Evolutionary conservation across 2,888 invertebrate genomes (phyloP), one percentile per base, ranked within the genome.

Genomic region (Drosophila recens): DNA sequence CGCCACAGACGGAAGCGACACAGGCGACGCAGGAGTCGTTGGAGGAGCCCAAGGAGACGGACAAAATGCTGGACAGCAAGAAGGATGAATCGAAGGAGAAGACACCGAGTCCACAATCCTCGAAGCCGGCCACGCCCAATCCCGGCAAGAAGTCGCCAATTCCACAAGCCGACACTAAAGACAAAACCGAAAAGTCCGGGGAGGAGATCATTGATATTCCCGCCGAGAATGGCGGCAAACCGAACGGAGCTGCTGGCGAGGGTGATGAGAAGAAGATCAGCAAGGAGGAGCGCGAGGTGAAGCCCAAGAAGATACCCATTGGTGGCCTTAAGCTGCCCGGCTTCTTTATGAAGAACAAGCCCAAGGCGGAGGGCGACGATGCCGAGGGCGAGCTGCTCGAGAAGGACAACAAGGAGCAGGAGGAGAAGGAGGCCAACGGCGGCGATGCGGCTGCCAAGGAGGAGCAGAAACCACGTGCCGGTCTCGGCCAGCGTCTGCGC

Each of bases 251-350:
- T 38, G 40, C 46, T 5, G 49, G 33, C 78, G 82, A 79, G 1
- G 30, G 51, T 10, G 92, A 91, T 30, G 91, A 92, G 27, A 90
- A 91, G 59, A 91, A 92, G 73, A 79, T 91, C 34, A 94, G 94
- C 6, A 95, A 95, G 81, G 95, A 95, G 80, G 96, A 95, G 54
- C 94, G 96, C 72, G 96, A 96, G 93, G 96, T 96, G 36, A 95
- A 96, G 90, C 96, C 96, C 67, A 96, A 96, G 91, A 97, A 96
- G 91, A 96, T 97, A 85, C 97, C 97, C 4, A 97, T 97, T 87
- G 97, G 97, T 54, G 97, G 96, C n/a, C 96, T 97, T 76, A 96
- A 97, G 93, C 96, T 97, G 95, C 97, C 97, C 4, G 97, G 97
- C 15, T 97, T 97, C 93, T 97, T 97, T 89, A 96, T 95, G 69